phyloP scores from a whole-genome alignment of 2,888 invertebrate genomes.

The Dryobota labecula region DNA sequence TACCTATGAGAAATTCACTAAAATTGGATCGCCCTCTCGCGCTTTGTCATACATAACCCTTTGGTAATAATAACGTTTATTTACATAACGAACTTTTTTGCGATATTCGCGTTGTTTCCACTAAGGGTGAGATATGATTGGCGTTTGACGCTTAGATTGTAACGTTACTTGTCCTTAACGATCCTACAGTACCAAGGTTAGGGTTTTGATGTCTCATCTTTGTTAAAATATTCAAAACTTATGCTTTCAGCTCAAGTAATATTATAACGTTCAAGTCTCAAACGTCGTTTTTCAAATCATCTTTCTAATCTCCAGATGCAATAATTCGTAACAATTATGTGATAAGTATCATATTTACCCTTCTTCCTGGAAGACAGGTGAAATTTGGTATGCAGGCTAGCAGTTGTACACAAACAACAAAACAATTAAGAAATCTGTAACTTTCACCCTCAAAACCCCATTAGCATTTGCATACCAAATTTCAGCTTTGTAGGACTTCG shows the following conservation, averaged over 20 bases:
- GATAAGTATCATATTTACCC: conserved; percentile 88
- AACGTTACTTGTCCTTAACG: conserved; percentile 78
- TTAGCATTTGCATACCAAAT: too few relatives aligned
- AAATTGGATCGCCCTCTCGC: conserved; percentile 88
- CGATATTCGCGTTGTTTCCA: conserved; percentile 88
- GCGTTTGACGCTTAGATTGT: conserved; percentile 81
- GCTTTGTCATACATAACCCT: conserved; percentile 88
- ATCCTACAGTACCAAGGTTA: conserved; percentile 47
- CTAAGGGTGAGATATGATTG: conserved; percentile 85
- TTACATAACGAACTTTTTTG: conserved; percentile 89
- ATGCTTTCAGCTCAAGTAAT: conserved; percentile 48
- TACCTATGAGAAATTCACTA: conserved; percentile 85
- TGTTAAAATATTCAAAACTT: conserved; percentile 49
- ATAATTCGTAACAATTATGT: conserved; percentile 89
- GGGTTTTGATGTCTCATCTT: conserved; percentile 53
- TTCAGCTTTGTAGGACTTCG: too few relatives aligned
- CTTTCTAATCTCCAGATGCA: conserved; percentile 78
- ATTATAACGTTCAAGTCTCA: conserved; percentile 53
- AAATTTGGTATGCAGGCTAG: too few relatives aligned
- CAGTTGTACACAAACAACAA: too few relatives aligned
- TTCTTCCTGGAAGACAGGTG: too few relatives aligned
- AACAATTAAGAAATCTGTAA: too few relatives aligned
- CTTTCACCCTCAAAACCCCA: too few relatives aligned
- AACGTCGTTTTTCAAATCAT: conserved; percentile 51
- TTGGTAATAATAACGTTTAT: conserved; percentile 89